Conservation (phyloP, 1,140 invertebrate genomes). For the Cyrtorhinus lividipennis region DNA sequence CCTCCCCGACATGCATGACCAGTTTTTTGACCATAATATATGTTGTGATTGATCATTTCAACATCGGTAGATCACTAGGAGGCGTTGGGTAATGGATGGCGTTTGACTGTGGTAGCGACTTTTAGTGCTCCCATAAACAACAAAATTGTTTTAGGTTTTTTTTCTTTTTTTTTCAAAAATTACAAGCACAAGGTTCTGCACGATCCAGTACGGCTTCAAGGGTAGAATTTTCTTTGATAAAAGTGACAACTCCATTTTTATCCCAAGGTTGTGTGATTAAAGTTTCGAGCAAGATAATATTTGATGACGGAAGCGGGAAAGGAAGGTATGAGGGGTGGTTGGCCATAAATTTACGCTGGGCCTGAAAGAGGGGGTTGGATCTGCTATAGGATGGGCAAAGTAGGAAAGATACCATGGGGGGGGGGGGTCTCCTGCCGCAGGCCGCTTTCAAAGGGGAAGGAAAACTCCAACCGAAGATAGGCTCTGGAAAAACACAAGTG, state of each 20-base stretch:
- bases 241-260: conserved; percentile 18
- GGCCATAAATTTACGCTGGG: conserved; percentile 16
- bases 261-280: conserved; percentile 20
- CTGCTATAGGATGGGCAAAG: not conserved
- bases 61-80: too few relatives aligned
- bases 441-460: not conserved
- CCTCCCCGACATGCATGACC: too few relatives aligned
- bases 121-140: too few relatives aligned
- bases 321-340: conserved; percentile 1
- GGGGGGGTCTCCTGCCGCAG: not conserved
- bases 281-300: conserved; percentile 19
- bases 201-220: too few relatives aligned
- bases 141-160: too few relatives aligned
- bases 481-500: conserved; percentile 4
- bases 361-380: not conserved
- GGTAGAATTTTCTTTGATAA: conserved; percentile 15
- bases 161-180: too few relatives aligned
- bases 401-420: not conserved
- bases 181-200: too few relatives aligned
- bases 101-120: too few relatives aligned
- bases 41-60: too few relatives aligned
- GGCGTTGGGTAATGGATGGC: too few relatives aligned
- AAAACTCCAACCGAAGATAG: not conserved
- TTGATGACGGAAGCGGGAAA: conserved; percentile 19
- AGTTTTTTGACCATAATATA: too few relatives aligned